A percentile compares a stretch with the other conserved stretches of the same genome.
Conservation (phyloP, 2,888 invertebrate genomes). For the Melanophora roralis region DNA sequence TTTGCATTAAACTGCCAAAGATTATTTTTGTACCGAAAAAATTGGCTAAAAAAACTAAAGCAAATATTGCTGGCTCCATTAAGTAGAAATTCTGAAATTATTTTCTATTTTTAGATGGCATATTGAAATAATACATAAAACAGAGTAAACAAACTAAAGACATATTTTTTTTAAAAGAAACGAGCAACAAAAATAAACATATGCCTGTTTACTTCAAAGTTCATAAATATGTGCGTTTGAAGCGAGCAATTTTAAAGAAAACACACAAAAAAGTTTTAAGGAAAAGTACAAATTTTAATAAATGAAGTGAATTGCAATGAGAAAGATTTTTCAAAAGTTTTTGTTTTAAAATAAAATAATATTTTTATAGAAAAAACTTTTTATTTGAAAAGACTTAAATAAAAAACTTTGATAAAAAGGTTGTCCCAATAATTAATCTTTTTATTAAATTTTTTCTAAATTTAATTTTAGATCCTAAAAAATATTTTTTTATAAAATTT, state of each 20-base stretch:
- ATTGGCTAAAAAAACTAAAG: background rate
- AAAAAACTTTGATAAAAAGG: no score
- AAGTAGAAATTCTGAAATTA: slow-evolving; percentile 19
- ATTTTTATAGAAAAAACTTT: no score
- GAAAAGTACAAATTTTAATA: no score
- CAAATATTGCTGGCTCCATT: slow-evolving; percentile 53
- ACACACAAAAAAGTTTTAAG: background rate
- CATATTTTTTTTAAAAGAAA: background rate
- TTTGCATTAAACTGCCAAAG: background rate
- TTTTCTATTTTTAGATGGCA: slow-evolving; percentile 52
- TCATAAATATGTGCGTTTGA: slow-evolving; percentile 23
- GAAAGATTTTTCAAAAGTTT: no score
- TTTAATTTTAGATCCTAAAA: no score
- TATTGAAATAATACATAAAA: background rate
- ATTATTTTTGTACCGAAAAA: background rate
- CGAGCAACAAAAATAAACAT: background rate
- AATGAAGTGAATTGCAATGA: no score
- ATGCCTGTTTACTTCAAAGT: slow-evolving; percentile 31
- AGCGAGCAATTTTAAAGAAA: background rate
- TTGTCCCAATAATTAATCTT: no score
- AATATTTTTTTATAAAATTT: no score
- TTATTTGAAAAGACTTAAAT: no score
- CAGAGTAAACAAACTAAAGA: slow-evolving; percentile 6
- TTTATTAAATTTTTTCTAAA: no score
- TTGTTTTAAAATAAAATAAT: no score